phyloP scores from a whole-genome alignment of 2,888 invertebrate genomes.

The Pollenia amentaria region DNA sequence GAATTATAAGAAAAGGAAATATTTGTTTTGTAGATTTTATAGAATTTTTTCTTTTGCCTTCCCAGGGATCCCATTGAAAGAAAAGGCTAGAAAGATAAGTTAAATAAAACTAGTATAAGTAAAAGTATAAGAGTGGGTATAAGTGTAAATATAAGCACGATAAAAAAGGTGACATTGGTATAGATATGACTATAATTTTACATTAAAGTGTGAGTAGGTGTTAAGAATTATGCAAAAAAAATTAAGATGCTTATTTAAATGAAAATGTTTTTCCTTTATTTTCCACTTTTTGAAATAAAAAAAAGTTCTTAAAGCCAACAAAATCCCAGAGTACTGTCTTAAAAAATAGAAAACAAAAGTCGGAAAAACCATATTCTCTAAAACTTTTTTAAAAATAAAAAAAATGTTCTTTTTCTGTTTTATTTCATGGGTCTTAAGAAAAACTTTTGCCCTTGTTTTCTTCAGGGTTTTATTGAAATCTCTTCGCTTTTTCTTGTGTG shows the following conservation, averaged over 20 bases:
- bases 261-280: constrained; percentile 57
- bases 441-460: constrained; percentile 47
- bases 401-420: constrained; percentile 21
- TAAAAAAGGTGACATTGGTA: background rate
- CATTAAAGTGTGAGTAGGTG: constrained; percentile 39
- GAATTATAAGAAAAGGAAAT: constrained; percentile 71
- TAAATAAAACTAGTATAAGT: background rate
- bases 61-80: background rate
- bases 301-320: constrained; percentile 44
- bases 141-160: background rate
- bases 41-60: constrained; percentile 31
- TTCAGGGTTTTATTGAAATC: constrained; percentile 35
- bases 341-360: background rate
- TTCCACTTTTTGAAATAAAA: constrained; percentile 44
- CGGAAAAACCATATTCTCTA: constrained; percentile 18
- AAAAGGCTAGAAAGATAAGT: constrained; percentile 18
- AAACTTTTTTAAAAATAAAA: constrained; percentile 27
- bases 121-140: background rate
- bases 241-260: constrained; percentile 68
- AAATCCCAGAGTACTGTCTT: background rate
- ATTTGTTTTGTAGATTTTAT: constrained; percentile 60
- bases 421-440: constrained; percentile 53
- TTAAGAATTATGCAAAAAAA: constrained; percentile 57
- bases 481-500: constrained; percentile 6
- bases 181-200: background rate